Conservation (phyloP, 2,797 vertebrate species). For the Toxotes lorentzi region DNA sequence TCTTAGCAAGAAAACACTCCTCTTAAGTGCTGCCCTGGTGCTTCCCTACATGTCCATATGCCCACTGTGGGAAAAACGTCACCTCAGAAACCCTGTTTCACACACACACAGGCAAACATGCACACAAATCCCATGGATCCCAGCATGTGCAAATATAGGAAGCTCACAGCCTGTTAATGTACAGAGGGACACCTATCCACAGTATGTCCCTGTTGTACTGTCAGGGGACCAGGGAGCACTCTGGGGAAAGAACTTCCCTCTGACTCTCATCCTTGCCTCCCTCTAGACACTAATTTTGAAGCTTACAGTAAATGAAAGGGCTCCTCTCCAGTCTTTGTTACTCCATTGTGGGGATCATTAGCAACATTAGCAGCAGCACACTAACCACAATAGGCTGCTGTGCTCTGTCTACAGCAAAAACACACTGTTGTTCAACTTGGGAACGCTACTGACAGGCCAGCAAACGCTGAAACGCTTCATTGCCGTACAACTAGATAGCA, state of each 20-base stretch:
- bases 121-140: background rate
- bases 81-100: slow-evolving; percentile 35
- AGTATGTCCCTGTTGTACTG: slow-evolving; percentile 40
- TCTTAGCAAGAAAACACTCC: slow-evolving; percentile 40
- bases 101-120: background rate
- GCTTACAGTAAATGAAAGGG: slow-evolving; percentile 56
- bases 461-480: slow-evolving; percentile 40
- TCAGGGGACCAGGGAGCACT: slow-evolving; percentile 40
- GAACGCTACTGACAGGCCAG: slow-evolving; percentile 37
- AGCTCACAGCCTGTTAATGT: slow-evolving; percentile 13
- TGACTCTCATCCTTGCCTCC: slow-evolving; percentile 49
- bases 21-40: slow-evolving; percentile 1
- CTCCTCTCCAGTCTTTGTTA: slow-evolving; percentile 28
- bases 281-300: slow-evolving; percentile 44
- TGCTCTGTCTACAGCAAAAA: slow-evolving; percentile 30
- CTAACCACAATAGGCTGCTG: slow-evolving; percentile 38
- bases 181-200: slow-evolving; percentile 38
- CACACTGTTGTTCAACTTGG: slow-evolving; percentile 42
- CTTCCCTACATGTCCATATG: slow-evolving; percentile 30
- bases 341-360: slow-evolving; percentile 50
- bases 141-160: slow-evolving; percentile 37
- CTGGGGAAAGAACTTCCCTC: slow-evolving; percentile 51
- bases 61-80: slow-evolving; percentile 28
- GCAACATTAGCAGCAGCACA: slow-evolving; percentile 57
- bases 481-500: slow-evolving; percentile 24